Evolutionary conservation across 2,888 invertebrate species (phyloP), one percentile per base, ranked within the genome.

Genomic region (Taenaris catops): DNA sequence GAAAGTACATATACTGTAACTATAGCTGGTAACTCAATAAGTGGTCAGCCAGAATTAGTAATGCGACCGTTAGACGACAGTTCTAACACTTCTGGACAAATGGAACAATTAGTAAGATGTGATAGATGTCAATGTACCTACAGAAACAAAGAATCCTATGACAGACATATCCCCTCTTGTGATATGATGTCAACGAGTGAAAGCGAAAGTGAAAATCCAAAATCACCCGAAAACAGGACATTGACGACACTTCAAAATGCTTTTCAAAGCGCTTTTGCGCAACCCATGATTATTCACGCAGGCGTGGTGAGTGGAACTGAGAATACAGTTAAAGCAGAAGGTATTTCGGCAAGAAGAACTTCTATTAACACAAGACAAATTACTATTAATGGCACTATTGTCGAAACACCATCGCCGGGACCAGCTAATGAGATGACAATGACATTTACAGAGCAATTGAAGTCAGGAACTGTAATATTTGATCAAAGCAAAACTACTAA

Each of bases 81-180:
- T 12, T 59, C 72, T 12, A 61, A 59, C 1, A 60, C 65, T 24
- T 58, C 81, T 18, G 87, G 87, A 25, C 84, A 88, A 33, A 86
- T 88, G 20, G 93, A 93, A 51, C 90, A 92, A 52, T 93, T 94
- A 3, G 96, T 96, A 0, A 93, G 94, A 55, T 97, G 97, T 70
- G 92, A 93, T 51, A 90, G 94, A 45, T 97, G 97, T 62, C 94
- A 94, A 55, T 93, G 96, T 58, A 95, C 95, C 1, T 96, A 95
- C 58, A 88, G 95, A 54, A 95, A 94, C 27, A 91, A 92, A 45
- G 92, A 93, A 40, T 95, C 95, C 33, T 96, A 93, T 58, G 92
- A 94, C 54, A 88, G 94, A 24, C 96, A 96, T 63, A 78, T 95
- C 41, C 88, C 90, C 4, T 90, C 89, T 10, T 96, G 96, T 61